Evolutionary conservation across 2,113 vertebrate species (phyloP), one percentile per base, ranked within the genome.

Genomic region (mouse (Mus musculus)): DNA sequence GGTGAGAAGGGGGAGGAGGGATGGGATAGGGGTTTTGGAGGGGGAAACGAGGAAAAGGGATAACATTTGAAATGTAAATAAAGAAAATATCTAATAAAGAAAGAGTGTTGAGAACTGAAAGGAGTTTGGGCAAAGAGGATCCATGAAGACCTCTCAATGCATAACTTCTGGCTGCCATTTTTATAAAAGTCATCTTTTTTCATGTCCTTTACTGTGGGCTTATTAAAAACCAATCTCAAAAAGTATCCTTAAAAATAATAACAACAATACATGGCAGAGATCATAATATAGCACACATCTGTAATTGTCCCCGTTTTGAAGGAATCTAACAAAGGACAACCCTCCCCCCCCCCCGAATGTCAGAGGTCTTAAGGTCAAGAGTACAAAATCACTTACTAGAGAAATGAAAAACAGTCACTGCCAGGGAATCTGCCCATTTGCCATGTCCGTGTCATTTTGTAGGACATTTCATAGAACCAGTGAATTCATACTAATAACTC

Each of bases 201-300:
- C 46, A 90, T 22, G 42, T 42, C 36, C 72, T 94, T 93, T 94
- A 89, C 71, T 49, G 52, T 80, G 42, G 33, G 73, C 87, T 93
- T 96, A 97, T 94, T 96, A 90, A 95, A 65, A 73, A 94, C 36
- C 12, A 33, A 93, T 94, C 95, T 97, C 63, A 81, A 87, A 95
- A 96, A 63, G 42, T 28, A 94, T 88, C 80, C 94, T n/a, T 95
- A 88, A 87, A 80, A 63, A 84, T 24, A 76, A 76, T 20, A 76
- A 26, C 24, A 71, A 90, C 8, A 71, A 90, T 24, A 90, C 88
- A 46, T 91, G 91, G 78, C 75, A 86, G 88, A 95, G 76, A 89
- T 94, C 76, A 87, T 86, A 91, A 82, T 75, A 73, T 90, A 94
- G 71, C 42, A 36, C 54, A 90, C 59, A 7, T 72, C 76, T 90